Conservation (phyloP, 2,888 invertebrate species). For the Proisotoma minuta region DNA sequence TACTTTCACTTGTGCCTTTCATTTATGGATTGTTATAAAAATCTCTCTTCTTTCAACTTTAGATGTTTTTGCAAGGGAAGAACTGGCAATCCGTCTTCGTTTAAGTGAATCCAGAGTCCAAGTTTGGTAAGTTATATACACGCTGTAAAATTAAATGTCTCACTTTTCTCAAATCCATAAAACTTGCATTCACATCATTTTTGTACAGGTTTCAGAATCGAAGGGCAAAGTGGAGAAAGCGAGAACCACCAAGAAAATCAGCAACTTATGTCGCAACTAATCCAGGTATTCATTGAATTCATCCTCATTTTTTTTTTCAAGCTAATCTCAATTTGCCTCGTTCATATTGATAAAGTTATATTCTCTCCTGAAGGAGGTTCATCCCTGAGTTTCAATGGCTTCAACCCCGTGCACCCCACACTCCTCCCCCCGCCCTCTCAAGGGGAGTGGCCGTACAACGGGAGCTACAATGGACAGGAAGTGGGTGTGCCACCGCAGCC, state of each 20-base stretch:
- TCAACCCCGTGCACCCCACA: conserved; percentile 34
- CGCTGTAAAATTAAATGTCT: background rate
- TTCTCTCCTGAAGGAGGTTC: conserved; percentile 40
- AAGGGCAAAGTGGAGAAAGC: conserved; percentile 83
- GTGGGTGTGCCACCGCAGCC: conserved; percentile 19
- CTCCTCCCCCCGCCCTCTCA: conserved; percentile 38
- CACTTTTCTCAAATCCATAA: background rate
- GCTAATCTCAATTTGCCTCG: too few relatives aligned
- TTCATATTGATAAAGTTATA: too few relatives aligned
- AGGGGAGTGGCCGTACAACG: conserved; percentile 41
- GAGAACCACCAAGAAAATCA: conserved; percentile 87
- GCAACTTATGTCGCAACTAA: conserved; percentile 44
- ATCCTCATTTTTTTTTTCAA: too few relatives aligned
- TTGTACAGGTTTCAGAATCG: background rate
- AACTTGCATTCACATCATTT: background rate
- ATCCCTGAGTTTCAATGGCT: conserved; percentile 41
- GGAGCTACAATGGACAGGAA: conserved; percentile 32
- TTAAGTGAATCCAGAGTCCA: conserved; percentile 69
- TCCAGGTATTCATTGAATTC: conserved; percentile 36
- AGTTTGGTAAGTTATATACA: conserved; percentile 67
- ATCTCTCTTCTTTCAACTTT: background rate
- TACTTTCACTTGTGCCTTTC: too few relatives aligned
- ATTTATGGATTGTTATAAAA: too few relatives aligned
- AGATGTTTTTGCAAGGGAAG: conserved; percentile 91
- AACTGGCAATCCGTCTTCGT: conserved; percentile 81